These are phyloP conservation scores for Cydia pomonella DNA, from an alignment of 1,140 invertebrate genomes.

Conservation along the genomic window DNA sequence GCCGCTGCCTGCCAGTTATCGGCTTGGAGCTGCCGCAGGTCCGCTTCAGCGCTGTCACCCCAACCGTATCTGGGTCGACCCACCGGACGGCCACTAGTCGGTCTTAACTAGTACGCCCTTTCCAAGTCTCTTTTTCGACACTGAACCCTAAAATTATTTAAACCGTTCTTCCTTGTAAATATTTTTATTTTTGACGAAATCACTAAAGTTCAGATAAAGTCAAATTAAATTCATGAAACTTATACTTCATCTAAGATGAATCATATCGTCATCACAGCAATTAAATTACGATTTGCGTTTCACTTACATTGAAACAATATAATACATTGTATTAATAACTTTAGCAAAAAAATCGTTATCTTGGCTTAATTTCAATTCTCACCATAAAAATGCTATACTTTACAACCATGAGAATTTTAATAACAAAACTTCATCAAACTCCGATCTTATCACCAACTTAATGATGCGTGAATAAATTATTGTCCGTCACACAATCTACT, in stretches of 20 bases:
- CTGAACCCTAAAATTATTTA: slow-evolving; percentile 12
- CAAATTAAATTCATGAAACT: not conserved
- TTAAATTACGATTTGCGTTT: not conserved
- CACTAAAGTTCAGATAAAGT: not conserved
- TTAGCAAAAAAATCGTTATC: too few relatives aligned
- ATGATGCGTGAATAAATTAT: slow-evolving; percentile 67
- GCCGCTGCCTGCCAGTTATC: too few relatives aligned
- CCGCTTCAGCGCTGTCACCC: too few relatives aligned
- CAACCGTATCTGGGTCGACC: too few relatives aligned
- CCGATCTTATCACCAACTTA: slow-evolving; percentile 64
- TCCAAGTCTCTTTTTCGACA: too few relatives aligned
- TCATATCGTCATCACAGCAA: not conserved
- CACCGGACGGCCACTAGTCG: too few relatives aligned
- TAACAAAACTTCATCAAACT: slow-evolving; percentile 51
- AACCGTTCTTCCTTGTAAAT: not conserved
- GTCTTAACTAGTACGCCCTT: too few relatives aligned
- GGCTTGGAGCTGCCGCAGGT: too few relatives aligned
- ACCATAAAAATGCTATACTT: not conserved
- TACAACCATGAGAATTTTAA: slow-evolving; percentile 19
- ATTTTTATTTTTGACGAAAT: not conserved
- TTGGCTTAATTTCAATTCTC: not conserved
- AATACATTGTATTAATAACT: too few relatives aligned
- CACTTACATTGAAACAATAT: not conserved
- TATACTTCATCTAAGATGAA: not conserved
- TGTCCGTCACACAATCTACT: slow-evolving; percentile 46